Conservation (phyloP, 2,888 invertebrate species). For the Thecocarcelia acutangulata region DNA sequence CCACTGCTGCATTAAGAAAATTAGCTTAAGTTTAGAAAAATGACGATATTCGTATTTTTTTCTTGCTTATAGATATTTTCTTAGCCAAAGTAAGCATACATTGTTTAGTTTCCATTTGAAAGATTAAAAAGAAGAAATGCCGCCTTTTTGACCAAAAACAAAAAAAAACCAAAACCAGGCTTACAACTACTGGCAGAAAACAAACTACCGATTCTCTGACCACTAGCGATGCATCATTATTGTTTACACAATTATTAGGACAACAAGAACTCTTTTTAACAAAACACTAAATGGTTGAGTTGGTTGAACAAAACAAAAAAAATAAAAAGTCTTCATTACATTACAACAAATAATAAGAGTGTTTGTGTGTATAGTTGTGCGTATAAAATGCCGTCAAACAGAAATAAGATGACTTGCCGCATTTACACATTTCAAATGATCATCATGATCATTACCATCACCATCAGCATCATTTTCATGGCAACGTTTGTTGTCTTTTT, state of each 20-base stretch:
- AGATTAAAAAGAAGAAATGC: slow-evolving; percentile 72
- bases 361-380: not conserved
- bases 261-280: slow-evolving; percentile 65
- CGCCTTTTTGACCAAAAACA: slow-evolving; percentile 73
- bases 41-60: not conserved
- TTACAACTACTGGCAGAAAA: slow-evolving; percentile 37
- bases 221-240: slow-evolving; percentile 76
- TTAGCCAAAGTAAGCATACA: slow-evolving; percentile 43
- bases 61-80: slow-evolving; percentile 14
- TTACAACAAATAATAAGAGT: slow-evolving; percentile 5
- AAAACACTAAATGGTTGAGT: slow-evolving; percentile 42
- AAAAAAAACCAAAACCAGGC: too few relatives aligned
- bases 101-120: slow-evolving; percentile 61
- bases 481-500: slow-evolving; percentile 41
- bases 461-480: slow-evolving; percentile 11
- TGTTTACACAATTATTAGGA: slow-evolving; percentile 80
- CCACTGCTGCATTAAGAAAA: slow-evolving; percentile 71
- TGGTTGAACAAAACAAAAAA: not conserved
- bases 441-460: slow-evolving; percentile 28
- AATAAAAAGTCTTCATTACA: slow-evolving; percentile 27
- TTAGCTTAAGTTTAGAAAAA: slow-evolving; percentile 74
- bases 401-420: slow-evolving; percentile 62
- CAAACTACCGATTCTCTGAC: slow-evolving; percentile 47
- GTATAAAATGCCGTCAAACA: slow-evolving; percentile 57
- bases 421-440: slow-evolving; percentile 44